These are phyloP conservation scores for Agrochola litura DNA, from an alignment of 2,888 invertebrate genomes.

Conservation along the genomic window DNA sequence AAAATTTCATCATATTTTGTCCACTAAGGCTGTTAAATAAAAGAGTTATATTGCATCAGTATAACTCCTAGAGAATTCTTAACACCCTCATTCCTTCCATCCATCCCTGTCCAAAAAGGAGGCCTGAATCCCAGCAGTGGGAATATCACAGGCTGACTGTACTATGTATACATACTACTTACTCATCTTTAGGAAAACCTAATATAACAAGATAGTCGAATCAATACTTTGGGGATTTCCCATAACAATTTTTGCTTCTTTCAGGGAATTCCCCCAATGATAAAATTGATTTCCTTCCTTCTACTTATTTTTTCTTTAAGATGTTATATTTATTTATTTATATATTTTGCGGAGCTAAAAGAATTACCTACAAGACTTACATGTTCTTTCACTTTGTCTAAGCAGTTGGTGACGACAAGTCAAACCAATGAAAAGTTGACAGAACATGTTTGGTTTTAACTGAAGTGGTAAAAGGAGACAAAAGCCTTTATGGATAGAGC, in stretches of 20 bases:
- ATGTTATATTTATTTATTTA: background rate
- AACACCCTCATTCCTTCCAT: background rate
- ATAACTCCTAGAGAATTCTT: background rate
- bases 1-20: background rate
- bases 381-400: background rate
- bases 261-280: background rate
- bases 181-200: background rate
- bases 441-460: background rate
- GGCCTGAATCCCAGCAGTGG: background rate
- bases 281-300: background rate
- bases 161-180: background rate
- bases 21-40: background rate
- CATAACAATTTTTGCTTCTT: background rate
- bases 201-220: background rate
- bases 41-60: background rate
- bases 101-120: background rate
- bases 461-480: background rate
- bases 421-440: background rate
- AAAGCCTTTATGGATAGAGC: background rate
- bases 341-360: background rate
- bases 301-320: background rate
- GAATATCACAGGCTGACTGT: background rate
- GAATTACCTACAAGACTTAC: background rate
- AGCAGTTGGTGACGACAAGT: too few relatives aligned
- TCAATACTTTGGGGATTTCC: conserved; percentile 7